Conservation (phyloP, 2,888 invertebrate genomes). For the Schrankia costaestrigalis region DNA sequence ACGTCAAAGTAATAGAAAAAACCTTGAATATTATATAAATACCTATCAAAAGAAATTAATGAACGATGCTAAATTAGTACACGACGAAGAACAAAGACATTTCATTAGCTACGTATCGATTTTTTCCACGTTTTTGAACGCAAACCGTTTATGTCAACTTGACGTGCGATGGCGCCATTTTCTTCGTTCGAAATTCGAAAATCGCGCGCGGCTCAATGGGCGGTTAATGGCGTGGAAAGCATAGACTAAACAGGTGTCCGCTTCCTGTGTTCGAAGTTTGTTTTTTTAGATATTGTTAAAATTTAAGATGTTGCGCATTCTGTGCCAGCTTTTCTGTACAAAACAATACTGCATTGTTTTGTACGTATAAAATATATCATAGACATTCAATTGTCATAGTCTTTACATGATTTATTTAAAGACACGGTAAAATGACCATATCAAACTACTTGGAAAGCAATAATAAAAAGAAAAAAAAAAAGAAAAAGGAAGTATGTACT, state of each 20-base stretch:
- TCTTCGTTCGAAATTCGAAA: slow-evolving; percentile 65
- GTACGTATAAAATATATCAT: too few species aligned
- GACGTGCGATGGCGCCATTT: slow-evolving; percentile 54
- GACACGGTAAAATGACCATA: too few species aligned
- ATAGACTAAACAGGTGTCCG: slow-evolving; percentile 69
- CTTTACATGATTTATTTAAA: too few species aligned
- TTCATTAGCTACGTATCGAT: slow-evolving; percentile 27
- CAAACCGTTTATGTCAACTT: slow-evolving; percentile 52
- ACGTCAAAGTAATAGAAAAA: too few species aligned
- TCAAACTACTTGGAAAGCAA: too few species aligned
- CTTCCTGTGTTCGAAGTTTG: slow-evolving; percentile 30
- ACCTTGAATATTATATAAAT: too few species aligned
- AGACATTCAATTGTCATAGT: too few species aligned
- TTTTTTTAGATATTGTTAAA: slow-evolving; percentile 29
- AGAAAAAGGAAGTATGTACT: too few species aligned
- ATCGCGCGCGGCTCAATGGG: slow-evolving; percentile 62
- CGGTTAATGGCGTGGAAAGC: slow-evolving; percentile 68
- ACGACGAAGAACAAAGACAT: slow-evolving; percentile 24
- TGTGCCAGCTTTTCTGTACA: slow-evolving; percentile 3
- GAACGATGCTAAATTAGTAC: slow-evolving; percentile 23
- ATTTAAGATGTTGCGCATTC: slow-evolving; percentile 26
- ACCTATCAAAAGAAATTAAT: slow-evolving; percentile 2
- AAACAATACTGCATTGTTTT: too few species aligned
- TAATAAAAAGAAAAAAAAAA: too few species aligned
- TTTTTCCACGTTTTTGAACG: slow-evolving; percentile 36